phyloP scores from a whole-genome alignment of 2,113 vertebrate species.

The Platysternon megacephalum region DNA sequence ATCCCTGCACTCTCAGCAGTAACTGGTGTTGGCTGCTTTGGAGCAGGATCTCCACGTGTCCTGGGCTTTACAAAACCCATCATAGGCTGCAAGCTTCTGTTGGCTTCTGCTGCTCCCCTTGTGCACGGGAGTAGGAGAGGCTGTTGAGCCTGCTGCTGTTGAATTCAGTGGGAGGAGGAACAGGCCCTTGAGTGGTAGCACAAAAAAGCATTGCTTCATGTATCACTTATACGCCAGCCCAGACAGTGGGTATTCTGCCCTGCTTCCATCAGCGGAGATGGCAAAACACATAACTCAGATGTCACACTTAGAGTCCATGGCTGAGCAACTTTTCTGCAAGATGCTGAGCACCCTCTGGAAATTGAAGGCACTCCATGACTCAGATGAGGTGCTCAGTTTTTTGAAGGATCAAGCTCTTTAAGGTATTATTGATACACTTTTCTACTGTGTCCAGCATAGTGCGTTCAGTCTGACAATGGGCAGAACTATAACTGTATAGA shows the following conservation, averaged over 20 bases:
- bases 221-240: not conserved
- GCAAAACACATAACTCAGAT: not conserved
- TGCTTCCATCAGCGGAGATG: not conserved
- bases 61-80: not conserved
- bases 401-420: not conserved
- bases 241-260: not conserved
- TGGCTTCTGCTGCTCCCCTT: not conserved
- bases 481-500: not conserved
- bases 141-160: not conserved
- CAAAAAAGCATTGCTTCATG: not conserved
- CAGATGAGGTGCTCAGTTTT: not conserved
- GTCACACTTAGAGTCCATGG: not conserved
- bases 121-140: not conserved
- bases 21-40: not conserved
- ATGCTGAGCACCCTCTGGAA: not conserved
- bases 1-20: not conserved
- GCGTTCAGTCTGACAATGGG: accelerated
- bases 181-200: not conserved
- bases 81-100: not conserved
- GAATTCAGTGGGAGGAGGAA: not conserved
- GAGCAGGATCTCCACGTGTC: not conserved
- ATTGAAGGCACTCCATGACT: not conserved
- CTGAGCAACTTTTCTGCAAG: not conserved
- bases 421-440: not conserved
- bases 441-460: not conserved